These are phyloP conservation scores for Hormaphis cornu DNA, from an alignment of 1,140 invertebrate genomes.

Conservation along the genomic window DNA sequence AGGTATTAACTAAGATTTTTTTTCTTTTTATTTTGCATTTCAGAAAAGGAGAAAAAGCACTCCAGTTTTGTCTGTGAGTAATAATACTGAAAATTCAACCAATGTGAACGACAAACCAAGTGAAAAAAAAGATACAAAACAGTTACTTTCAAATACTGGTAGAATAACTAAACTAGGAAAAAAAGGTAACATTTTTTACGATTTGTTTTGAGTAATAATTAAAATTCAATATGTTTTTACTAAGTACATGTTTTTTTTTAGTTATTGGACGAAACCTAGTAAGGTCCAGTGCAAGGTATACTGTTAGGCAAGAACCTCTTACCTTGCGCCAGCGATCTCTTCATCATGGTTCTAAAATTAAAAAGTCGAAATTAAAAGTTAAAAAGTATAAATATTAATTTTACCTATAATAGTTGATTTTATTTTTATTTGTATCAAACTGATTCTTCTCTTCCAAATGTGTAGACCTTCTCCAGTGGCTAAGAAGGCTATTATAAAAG, in stretches of 20 bases:
- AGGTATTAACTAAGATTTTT: not conserved
- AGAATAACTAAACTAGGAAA: not conserved
- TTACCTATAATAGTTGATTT: not conserved
- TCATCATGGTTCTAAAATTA: conserved; percentile 14
- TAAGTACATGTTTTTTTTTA: not conserved
- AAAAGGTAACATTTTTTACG: not conserved
- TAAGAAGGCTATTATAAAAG: not conserved
- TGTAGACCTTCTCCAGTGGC: conserved; percentile 31
- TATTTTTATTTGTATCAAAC: not conserved
- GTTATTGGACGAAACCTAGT: conserved; percentile 14
- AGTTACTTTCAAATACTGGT: not conserved
- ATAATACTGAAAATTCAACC: not conserved
- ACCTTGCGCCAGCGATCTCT: conserved; percentile 12
- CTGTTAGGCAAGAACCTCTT: conserved; percentile 18
- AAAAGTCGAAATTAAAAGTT: not conserved
- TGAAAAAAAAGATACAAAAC: not conserved
- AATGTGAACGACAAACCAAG: not conserved
- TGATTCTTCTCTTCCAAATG: not conserved
- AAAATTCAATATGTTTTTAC: not conserved
- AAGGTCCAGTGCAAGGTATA: conserved; percentile 13
- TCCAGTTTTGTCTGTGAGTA: not conserved
- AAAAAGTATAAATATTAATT: not conserved
- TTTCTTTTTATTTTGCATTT: not conserved
- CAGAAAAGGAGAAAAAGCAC: conserved; percentile 24
- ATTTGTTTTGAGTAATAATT: too few species aligned